Conservation (phyloP, 35 echinoderm and acorn worm genomes). For the Amphiura filiformis region DNA sequence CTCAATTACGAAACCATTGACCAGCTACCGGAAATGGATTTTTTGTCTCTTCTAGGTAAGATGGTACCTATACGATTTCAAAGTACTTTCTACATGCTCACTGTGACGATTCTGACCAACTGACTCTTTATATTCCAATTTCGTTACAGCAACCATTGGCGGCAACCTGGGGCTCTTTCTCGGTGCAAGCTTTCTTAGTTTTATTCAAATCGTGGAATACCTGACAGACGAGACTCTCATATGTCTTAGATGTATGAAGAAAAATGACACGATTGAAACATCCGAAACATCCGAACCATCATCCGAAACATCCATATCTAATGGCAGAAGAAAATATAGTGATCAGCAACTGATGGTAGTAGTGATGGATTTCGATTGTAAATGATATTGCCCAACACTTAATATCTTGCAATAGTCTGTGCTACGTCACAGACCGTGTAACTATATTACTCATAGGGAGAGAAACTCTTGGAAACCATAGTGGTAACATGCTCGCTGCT, state of each 20-base stretch:
- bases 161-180: slow-evolving; percentile 77
- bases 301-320: too few relatives aligned
- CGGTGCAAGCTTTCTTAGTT: slow-evolving; percentile 62
- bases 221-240: slow-evolving; percentile 40
- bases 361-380: too few relatives aligned
- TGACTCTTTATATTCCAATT: not conserved
- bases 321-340: too few relatives aligned
- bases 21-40: slow-evolving; percentile 79
- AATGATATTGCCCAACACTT: too few relatives aligned
- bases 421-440: too few relatives aligned
- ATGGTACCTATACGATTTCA: not conserved
- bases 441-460: too few relatives aligned
- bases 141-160: slow-evolving; percentile 52
- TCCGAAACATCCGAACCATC: too few relatives aligned
- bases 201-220: slow-evolving; percentile 64
- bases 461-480: too few relatives aligned
- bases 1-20: slow-evolving; percentile 79
- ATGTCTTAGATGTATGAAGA: not conserved
- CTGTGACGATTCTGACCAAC: not conserved
- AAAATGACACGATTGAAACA: not conserved
- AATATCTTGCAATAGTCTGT: too few relatives aligned
- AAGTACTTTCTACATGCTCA: not conserved
- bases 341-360: too few relatives aligned
- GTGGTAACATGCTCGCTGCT: too few relatives aligned
- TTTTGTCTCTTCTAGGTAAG: slow-evolving; percentile 72